Conservation (phyloP, 2,888 invertebrate species). For the Andrena trimmerana region DNA sequence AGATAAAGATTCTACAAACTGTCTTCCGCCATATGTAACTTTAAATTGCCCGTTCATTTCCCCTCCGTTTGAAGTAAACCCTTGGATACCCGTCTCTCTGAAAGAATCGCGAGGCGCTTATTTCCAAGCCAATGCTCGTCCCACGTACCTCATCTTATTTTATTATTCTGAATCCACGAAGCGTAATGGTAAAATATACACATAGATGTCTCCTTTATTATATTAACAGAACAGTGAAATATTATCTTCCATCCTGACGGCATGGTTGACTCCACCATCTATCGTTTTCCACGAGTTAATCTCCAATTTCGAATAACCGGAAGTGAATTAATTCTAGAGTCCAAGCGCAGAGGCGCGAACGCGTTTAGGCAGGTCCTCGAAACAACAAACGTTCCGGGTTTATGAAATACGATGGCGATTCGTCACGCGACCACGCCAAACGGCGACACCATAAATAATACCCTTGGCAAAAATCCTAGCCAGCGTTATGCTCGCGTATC, state of each 20-base stretch:
- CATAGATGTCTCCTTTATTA: background rate
- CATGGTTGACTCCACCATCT: background rate
- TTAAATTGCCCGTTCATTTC: background rate
- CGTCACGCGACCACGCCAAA: background rate
- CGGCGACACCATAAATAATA: conserved; percentile 19
- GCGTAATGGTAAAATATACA: no score
- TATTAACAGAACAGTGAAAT: background rate
- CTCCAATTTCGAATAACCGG: conserved; percentile 12
- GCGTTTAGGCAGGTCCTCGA: background rate
- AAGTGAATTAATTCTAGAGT: background rate
- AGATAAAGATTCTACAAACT: no score
- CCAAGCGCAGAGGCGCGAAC: background rate
- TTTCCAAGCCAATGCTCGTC: no score
- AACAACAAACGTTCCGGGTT: background rate
- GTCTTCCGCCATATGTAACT: no score
- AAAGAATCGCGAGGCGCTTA: no score
- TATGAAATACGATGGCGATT: background rate
- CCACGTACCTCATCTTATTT: background rate
- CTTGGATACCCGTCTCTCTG: no score
- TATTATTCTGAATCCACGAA: background rate
- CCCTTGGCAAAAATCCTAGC: conserved; percentile 36
- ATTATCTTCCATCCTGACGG: background rate
- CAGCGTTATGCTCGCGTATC: conserved; percentile 12
- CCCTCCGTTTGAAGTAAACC: background rate
- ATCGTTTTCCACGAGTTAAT: background rate